Conservation (phyloP, 2,113 vertebrate genomes). For the Macaca fascicularis region DNA sequence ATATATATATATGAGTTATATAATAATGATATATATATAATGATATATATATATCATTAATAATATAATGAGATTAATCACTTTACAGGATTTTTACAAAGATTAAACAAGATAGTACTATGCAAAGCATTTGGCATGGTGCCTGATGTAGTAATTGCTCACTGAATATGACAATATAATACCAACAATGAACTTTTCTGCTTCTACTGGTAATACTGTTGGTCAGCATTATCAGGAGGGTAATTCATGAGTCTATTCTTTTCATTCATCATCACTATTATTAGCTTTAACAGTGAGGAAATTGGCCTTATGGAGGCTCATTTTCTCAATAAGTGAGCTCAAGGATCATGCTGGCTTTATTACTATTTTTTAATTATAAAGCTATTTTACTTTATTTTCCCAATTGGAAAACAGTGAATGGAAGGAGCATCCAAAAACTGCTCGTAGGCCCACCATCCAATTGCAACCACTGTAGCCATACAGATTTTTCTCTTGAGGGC, state of each 20-base stretch:
- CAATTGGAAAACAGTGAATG: slow-evolving; percentile 24
- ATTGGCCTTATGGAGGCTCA: slow-evolving; percentile 24
- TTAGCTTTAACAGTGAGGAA: slow-evolving; percentile 47
- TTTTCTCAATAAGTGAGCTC: slow-evolving; percentile 64
- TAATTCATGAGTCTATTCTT: neutral
- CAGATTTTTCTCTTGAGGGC: neutral
- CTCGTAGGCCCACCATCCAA: neutral
- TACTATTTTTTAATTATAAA: slow-evolving; percentile 61
- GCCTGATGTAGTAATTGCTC: neutral
- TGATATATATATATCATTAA: too few species aligned
- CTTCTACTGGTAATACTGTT: neutral
- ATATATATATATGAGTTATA: too few species aligned
- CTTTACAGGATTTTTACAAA: neutral
- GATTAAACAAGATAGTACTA: slow-evolving; percentile 6
- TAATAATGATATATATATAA: too few species aligned
- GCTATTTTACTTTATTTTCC: slow-evolving; percentile 52
- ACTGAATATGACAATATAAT: neutral
- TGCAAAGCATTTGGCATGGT: neutral
- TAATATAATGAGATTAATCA: neutral
- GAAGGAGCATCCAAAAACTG: neutral
- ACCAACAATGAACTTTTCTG: neutral
- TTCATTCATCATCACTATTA: slow-evolving; percentile 13
- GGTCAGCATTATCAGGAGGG: neutral
- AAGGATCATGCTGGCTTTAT: slow-evolving; percentile 49
- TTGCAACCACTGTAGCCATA: neutral